Evolutionary conservation across 30 jellyfish, hydroid and myxozoan species (phyloP), one percentile per base, ranked within the genome.

Genomic region (Morbakka virulenta): DNA sequence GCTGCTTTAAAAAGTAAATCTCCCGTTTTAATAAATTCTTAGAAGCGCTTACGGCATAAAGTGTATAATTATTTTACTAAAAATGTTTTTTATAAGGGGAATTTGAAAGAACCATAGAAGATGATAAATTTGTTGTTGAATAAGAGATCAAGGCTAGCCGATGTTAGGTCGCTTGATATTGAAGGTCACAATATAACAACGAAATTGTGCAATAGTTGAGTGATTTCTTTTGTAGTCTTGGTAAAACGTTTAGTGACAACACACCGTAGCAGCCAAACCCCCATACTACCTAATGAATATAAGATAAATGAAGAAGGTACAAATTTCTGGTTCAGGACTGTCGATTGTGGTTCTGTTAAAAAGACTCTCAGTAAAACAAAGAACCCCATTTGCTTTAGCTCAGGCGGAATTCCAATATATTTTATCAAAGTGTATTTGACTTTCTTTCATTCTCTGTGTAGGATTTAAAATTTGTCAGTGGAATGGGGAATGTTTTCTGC

Each of bases 311-410:
- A n/a, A n/a, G n/a, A n/a, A n/a, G n/a, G n/a, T n/a, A n/a, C n/a
- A n/a, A n/a, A n/a, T n/a, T n/a, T n/a, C n/a, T n/a, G n/a, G n/a
- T n/a, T 77, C 0, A 27, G 48, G 80, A 31, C 75, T 53, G 80
- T 77, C 72, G 12, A 62, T 77, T 49, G 73, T 35, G 52, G 17
- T 35, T 21, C 6, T 62, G 79, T n/a, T 3, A 34, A 36, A 21
- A 77, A 48, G 88, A 80, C 86, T 75, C 77, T 75, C 52, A 75
- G 62, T 27, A 75, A 57, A 61, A 75, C 62, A 72, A 77, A 77
- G 70, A 77, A 35, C 27, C 64, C 80, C 11, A 62, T 77, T 63
- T 79, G 80, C 28, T 61, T 77, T 33, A 63, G 80, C 20, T 77
- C 79, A 9, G 88, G 62, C 53, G 67, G 86, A 28, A 75, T 75